phyloP scores from a whole-genome alignment of 1,140 invertebrate species.

The Sitodiplosis mosellana region DNA sequence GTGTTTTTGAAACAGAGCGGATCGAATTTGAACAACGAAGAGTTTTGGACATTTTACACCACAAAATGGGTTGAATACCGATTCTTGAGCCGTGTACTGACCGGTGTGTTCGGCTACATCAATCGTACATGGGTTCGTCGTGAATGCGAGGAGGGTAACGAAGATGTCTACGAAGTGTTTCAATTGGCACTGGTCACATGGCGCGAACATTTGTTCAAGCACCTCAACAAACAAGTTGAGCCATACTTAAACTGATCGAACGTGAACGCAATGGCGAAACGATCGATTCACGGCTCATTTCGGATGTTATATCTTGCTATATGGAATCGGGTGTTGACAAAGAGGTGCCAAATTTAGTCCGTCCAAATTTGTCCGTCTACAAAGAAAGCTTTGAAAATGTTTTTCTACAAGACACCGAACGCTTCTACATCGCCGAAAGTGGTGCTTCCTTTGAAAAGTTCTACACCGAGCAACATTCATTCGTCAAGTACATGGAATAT shows the following conservation, averaged over 20 bases:
- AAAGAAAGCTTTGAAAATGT: conserved; percentile 89
- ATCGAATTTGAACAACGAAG: conserved; percentile 85
- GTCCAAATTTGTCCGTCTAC: conserved; percentile 80
- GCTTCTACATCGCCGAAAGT: conserved; percentile 89
- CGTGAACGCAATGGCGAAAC: conserved; percentile 89
- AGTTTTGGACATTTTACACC: conserved; percentile 87
- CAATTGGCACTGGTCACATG: conserved; percentile 95
- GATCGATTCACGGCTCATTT: conserved; percentile 89
- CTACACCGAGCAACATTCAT: conserved; percentile 73
- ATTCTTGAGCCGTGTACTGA: conserved; percentile 91
- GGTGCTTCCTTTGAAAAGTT: conserved; percentile 63
- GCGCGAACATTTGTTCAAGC: conserved; percentile 87
- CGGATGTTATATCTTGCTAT: conserved; percentile 71
- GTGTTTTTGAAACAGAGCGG: conserved; percentile 42
- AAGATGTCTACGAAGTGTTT: conserved; percentile 96
- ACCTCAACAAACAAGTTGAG: conserved; percentile 90
- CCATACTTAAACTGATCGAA: conserved; percentile 91
- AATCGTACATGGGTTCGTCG: conserved; percentile 98
- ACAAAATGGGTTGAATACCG: conserved; percentile 97
- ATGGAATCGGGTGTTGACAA: conserved; percentile 79
- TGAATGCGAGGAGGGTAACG: conserved; percentile 92
- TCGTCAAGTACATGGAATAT: conserved; percentile 97
- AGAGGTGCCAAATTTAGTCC: conserved; percentile 61
- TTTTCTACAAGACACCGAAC: conserved; percentile 89
- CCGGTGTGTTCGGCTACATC: conserved; percentile 93